These are phyloP conservation scores for Phymorhynchus buccinoides DNA, from an alignment of 1,140 invertebrate genomes.

Conservation along the genomic window DNA sequence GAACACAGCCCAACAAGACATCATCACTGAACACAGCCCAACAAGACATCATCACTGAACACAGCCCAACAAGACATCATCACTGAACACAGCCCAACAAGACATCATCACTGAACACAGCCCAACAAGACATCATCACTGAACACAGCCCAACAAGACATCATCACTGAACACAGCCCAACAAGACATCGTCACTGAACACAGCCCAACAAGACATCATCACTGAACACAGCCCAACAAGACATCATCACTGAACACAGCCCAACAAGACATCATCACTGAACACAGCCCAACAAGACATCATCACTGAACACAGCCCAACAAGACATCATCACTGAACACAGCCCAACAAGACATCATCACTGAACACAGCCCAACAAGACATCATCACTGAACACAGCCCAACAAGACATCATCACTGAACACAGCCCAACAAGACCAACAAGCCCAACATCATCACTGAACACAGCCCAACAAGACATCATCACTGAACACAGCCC, in stretches of 20 bases:
- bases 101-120: background rate
- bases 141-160: background rate
- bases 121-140: background rate
- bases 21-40: background rate
- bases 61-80: too few relatives aligned
- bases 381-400: too few relatives aligned
- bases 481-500: too few relatives aligned
- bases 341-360: background rate
- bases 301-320: background rate
- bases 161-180: background rate
- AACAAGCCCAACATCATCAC: too few relatives aligned
- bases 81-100: too few relatives aligned
- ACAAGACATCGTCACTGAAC: background rate
- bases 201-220: background rate
- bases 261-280: too few relatives aligned
- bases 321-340: background rate
- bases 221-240: background rate
- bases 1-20: background rate
- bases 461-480: too few relatives aligned
- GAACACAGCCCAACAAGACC: too few relatives aligned
- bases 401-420: too few relatives aligned
- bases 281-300: too few relatives aligned
- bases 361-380: background rate
- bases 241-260: background rate
- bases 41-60: background rate